Evolutionary conservation across 2,797 vertebrate species (phyloP), one percentile per base, ranked within the genome.

Genomic region (Pseudotriccus pelzelni): DNA sequence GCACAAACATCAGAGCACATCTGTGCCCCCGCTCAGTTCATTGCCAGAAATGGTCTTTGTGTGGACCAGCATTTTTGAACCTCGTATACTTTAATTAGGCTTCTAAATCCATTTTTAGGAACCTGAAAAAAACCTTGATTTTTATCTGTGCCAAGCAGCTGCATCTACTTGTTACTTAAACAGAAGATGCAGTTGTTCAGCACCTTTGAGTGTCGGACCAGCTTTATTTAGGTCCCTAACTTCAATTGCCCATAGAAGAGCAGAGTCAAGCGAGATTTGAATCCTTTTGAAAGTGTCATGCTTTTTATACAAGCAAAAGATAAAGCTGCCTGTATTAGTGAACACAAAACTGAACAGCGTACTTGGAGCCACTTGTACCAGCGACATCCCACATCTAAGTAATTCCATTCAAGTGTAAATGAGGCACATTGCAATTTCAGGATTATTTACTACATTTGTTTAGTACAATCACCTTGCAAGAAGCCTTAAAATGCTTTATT

Each of bases 371-470:
- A 77, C 93, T 92, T 75, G 79, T 73, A 78, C 74, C 41, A 77
- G 59, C 2, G 0, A 66, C 91, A 91, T 86, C 70, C 90, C 63
- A 87, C 70, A 82, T 82, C 82, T 81, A 82, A 95, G 91, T 76
- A 88, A 88, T 37, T 86, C 89, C 41, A 95, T 93, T 95, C 91
- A 95, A 79, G 91, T 94, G 94, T 36, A 95, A 95, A 96, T 93
- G 66, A 96, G 81, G 43, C 4, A 11, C 36, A 21, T 11, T 76
- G 89, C 84, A 93, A 89, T 95, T 95, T 89, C 94, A 86, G 85
- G 87, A 95, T 93, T 94, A 91, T 94, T 95, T 94, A 95, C 89
- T 76, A 90, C 75, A 76, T 88, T 96, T 90, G 70, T 94, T 97
- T 91, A 90, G 85, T 50, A 87, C 76, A 94, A 95, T 90, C 86